phyloP scores from a whole-genome alignment of 2,888 invertebrate genomes.

The Pseudoips prasinana region DNA sequence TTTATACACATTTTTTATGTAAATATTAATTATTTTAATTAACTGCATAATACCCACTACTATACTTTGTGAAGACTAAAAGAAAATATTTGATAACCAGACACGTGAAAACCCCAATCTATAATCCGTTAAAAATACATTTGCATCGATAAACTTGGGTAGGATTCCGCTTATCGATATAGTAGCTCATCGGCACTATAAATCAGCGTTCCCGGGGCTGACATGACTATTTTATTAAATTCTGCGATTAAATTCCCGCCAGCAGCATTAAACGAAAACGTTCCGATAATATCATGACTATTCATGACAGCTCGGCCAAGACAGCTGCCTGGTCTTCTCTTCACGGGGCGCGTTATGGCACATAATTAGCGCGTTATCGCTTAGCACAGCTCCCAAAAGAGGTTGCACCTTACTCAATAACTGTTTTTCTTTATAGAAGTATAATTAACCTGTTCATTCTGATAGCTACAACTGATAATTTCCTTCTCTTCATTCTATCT shows the following conservation, averaged over 20 bases:
- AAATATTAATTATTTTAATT: no score
- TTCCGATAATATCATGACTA: conserved; percentile 69
- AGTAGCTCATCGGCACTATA: conserved; percentile 38
- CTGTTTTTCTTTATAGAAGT: no score
- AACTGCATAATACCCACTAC: no score
- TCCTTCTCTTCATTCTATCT: no score
- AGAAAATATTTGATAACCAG: no score
- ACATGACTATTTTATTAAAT: conserved; percentile 68
- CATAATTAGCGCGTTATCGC: conserved; percentile 17
- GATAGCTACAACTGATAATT: no score
- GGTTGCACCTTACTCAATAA: not conserved
- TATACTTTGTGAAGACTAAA: no score
- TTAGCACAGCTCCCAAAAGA: conserved; percentile 9
- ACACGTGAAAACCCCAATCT: no score
- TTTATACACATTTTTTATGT: no score
- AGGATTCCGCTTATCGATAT: conserved; percentile 36
- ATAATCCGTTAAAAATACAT: conserved; percentile 31
- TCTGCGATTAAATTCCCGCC: conserved; percentile 63
- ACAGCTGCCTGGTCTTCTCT: conserved; percentile 41
- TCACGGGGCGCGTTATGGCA: conserved; percentile 23
- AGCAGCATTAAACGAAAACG: conserved; percentile 58
- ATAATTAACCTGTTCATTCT: no score
- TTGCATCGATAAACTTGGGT: conserved; percentile 27
- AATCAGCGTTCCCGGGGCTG: conserved; percentile 48
- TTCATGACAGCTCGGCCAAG: conserved; percentile 63